Evolutionary conservation across 2,797 vertebrate species (phyloP).

Genomic region (Hippopotamyrus pictus): DNA sequence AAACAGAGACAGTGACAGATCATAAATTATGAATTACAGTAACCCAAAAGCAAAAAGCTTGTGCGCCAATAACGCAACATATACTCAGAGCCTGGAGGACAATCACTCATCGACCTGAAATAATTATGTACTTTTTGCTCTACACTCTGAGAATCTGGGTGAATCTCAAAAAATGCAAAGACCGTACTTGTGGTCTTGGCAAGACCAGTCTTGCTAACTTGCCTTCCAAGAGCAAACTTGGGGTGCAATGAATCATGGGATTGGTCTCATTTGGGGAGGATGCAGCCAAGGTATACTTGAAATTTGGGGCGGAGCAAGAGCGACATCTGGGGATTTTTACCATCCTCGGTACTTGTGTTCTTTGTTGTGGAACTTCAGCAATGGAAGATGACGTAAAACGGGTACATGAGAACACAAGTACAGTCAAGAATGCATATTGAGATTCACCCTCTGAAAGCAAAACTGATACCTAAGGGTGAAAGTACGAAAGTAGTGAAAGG

Average conservation of each 20-base stretch:
- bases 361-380: too few species aligned
- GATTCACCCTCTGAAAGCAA: background rate
- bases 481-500: background rate
- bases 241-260: background rate
- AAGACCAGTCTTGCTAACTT: background rate
- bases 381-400: background rate
- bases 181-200: background rate
- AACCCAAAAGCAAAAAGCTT: background rate
- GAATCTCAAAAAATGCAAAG: background rate
- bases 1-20: background rate
- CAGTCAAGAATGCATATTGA: background rate
- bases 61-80: background rate
- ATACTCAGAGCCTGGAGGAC: background rate
- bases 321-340: background rate
- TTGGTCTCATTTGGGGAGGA: background rate
- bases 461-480: background rate
- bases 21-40: background rate
- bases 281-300: background rate
- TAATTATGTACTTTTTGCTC: background rate
- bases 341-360: background rate
- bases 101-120: background rate
- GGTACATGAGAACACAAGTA: background rate
- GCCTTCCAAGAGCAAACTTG: background rate
- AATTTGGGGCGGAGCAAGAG: background rate
- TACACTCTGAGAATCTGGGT: background rate